Conservation (phyloP, 2,888 invertebrate genomes). For the Odontothrips loti region DNA sequence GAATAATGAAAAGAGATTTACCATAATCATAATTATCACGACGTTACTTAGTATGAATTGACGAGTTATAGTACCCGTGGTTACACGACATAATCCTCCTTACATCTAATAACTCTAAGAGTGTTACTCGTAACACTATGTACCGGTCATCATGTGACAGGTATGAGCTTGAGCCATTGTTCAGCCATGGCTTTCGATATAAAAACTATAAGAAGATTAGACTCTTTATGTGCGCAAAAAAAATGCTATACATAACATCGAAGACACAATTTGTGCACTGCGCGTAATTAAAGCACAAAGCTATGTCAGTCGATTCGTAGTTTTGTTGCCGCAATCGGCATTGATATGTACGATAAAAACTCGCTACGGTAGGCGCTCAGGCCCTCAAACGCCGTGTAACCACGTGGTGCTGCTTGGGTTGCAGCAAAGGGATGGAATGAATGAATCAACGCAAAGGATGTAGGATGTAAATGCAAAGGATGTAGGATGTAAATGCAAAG, state of each 20-base stretch:
- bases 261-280: constrained; percentile 24
- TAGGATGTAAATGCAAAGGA: too few species aligned
- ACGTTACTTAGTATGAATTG: neutral
- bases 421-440: neutral
- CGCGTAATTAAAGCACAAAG: constrained; percentile 15
- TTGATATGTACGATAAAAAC: constrained; percentile 23
- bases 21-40: too few species aligned
- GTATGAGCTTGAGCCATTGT: constrained; percentile 16
- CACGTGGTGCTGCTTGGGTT: neutral
- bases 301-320: constrained; percentile 27
- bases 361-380: neutral
- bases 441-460: too few species aligned
- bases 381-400: neutral
- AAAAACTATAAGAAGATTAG: constrained; percentile 17
- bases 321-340: constrained; percentile 21
- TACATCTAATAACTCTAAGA: neutral
- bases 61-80: neutral
- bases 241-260: neutral
- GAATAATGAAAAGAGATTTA: too few species aligned
- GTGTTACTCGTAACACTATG: neutral
- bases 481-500: too few species aligned
- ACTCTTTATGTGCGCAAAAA: constrained; percentile 20
- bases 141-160: neutral
- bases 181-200: neutral
- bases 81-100: neutral